A percentile compares a stretch with the other conserved stretches of the same genome.
Evolutionary conservation across 2,888 invertebrate species (phyloP).

Genomic region (Epinotia ramella): DNA sequence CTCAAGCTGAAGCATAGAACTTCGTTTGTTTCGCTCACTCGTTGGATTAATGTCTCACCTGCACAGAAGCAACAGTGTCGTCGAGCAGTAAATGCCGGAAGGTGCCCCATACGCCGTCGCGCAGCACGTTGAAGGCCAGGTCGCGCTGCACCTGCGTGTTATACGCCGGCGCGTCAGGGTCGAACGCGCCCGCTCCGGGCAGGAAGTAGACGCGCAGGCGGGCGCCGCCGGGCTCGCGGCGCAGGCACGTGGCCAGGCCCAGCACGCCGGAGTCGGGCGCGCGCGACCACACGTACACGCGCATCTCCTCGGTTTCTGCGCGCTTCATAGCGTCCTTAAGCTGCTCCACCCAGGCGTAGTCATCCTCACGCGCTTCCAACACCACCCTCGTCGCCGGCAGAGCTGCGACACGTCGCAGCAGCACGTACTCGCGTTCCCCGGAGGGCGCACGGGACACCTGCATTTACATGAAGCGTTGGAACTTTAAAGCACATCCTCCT

Average conservation of each 20-base stretch:
- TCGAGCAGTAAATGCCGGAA: slow-evolving; percentile 9
- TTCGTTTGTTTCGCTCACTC: too few relatives aligned
- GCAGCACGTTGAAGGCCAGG: slow-evolving; percentile 17
- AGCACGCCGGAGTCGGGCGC: slow-evolving; percentile 13
- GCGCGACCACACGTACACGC: slow-evolving; percentile 77
- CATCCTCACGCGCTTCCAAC: slow-evolving; percentile 87
- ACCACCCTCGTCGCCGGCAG: slow-evolving; percentile 74
- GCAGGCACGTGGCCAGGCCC: not conserved
- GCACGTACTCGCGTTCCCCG: slow-evolving; percentile 86
- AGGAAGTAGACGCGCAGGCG: slow-evolving; percentile 11
- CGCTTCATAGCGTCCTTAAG: slow-evolving; percentile 91
- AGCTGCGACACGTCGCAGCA: slow-evolving; percentile 85
- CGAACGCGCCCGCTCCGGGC: not conserved
- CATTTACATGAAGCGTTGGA: too few relatives aligned
- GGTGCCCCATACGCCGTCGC: not conserved
- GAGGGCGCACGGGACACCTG: slow-evolving; percentile 81
- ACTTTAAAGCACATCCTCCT: too few relatives aligned
- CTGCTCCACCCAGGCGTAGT: slow-evolving; percentile 92
- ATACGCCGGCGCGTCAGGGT: slow-evolving; percentile 12
- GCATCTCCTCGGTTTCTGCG: slow-evolving; percentile 84
- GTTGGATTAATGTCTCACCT: too few relatives aligned
- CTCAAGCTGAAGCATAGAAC: too few relatives aligned
- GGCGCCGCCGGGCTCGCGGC: slow-evolving; percentile 7
- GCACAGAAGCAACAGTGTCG: too few relatives aligned
- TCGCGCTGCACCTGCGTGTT: slow-evolving; percentile 1